These are phyloP conservation scores for Sitta carolinensis DNA, from an alignment of 2,797 vertebrate genomes.

Conservation along the genomic window DNA sequence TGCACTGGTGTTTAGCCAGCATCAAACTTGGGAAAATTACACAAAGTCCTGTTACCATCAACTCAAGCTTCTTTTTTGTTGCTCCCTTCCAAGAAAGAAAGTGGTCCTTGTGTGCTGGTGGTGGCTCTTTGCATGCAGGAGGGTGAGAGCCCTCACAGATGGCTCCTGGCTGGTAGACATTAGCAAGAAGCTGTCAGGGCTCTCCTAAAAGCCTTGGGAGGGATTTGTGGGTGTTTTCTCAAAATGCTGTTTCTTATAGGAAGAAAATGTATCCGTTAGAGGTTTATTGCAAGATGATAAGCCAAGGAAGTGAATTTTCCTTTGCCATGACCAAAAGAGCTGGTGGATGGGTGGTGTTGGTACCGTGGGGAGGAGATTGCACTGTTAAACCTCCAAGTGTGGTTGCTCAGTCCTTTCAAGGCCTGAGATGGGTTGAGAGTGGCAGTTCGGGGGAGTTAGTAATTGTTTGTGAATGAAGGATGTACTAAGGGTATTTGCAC, in stretches of 20 bases:
- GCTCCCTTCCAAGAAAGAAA: neutral
- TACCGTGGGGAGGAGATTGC: neutral
- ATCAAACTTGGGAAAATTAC: neutral
- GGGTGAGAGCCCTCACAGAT: rapidly evolving
- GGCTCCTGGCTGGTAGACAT: neutral
- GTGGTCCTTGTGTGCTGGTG: neutral
- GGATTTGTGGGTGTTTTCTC: neutral
- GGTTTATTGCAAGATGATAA: neutral
- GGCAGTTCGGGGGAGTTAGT: conserved; percentile 42
- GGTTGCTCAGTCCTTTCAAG: neutral
- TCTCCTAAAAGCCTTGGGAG: neutral
- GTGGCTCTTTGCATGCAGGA: neutral
- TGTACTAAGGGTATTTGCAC: neutral
- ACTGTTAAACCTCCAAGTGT: neutral
- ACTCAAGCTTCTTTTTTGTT: neutral
- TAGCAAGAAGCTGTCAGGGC: neutral
- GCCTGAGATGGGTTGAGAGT: neutral
- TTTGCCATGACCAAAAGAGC: neutral
- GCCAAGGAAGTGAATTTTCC: neutral
- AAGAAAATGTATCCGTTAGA: neutral
- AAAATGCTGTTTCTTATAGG: neutral
- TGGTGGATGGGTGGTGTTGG: neutral
- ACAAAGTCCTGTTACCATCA: neutral
- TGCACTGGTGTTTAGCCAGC: neutral
- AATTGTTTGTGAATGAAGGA: neutral